phyloP scores from a whole-genome alignment of 2,113 vertebrate species.

The Psophia crepitans region DNA sequence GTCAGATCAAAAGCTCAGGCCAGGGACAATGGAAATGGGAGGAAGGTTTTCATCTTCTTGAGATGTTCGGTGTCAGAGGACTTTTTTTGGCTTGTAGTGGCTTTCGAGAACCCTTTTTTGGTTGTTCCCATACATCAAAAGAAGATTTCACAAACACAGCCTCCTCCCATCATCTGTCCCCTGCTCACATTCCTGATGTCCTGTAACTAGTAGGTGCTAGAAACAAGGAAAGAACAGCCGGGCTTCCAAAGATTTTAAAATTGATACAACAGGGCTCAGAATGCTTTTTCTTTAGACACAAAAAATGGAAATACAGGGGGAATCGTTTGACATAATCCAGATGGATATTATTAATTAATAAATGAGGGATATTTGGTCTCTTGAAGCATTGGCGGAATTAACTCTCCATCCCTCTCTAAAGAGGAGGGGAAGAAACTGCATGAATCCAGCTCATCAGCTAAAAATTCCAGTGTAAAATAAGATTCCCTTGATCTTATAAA shows the following conservation, averaged over 20 bases:
- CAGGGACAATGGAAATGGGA: constrained; percentile 49
- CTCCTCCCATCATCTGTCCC: constrained; percentile 45
- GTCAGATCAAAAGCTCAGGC: constrained; percentile 25
- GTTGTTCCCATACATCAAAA: constrained; percentile 35
- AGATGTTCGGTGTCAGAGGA: constrained; percentile 41
- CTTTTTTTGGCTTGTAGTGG: constrained; percentile 26
- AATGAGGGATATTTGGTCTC: constrained; percentile 28
- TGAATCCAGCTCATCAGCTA: constrained; percentile 33
- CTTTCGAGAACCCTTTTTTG: constrained; percentile 25
- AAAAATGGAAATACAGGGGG: neutral
- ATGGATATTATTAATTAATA: constrained; percentile 57
- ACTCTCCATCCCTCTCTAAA: constrained; percentile 23
- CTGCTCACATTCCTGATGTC: constrained; percentile 15
- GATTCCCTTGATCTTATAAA: constrained; percentile 26
- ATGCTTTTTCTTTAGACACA: neutral
- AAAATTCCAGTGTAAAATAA: constrained; percentile 35
- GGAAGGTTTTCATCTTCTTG: constrained; percentile 55
- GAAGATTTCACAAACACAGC: constrained; percentile 20
- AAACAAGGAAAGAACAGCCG: constrained; percentile 12
- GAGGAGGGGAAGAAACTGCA: neutral
- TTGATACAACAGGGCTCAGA: neutral
- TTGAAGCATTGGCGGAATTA: neutral
- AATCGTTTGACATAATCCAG: neutral
- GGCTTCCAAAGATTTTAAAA: constrained; percentile 34
- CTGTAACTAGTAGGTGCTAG: constrained; percentile 45